Percentiles rank a stretch among this genome's conserved stretches.
Conservation (phyloP, 2,797 vertebrate species). For the Clamator glandarius region DNA sequence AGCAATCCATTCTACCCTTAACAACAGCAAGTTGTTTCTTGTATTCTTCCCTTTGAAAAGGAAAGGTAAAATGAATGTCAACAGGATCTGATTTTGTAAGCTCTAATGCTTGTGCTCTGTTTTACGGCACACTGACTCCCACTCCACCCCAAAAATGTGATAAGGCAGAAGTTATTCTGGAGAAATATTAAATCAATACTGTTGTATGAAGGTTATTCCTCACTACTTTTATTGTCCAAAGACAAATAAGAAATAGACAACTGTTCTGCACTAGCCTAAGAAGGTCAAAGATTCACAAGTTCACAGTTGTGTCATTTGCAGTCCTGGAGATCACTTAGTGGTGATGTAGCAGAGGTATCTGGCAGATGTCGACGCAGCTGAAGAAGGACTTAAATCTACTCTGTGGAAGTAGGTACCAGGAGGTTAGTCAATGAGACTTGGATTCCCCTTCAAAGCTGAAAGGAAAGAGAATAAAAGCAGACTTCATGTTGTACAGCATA, state of each 20-base stretch:
- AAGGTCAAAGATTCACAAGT: not conserved
- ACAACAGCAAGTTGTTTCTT: not conserved
- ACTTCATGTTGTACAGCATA: rapidly evolving
- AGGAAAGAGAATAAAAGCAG: not conserved
- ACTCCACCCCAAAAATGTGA: not conserved
- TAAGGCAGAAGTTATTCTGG: not conserved
- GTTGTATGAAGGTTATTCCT: not conserved
- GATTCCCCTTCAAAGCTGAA: not conserved
- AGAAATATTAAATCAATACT: not conserved
- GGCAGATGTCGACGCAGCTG: not conserved
- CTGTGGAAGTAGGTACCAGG: not conserved
- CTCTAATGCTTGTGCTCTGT: not conserved
- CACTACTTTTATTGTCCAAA: not conserved
- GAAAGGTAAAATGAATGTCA: not conserved
- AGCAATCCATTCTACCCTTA: not conserved
- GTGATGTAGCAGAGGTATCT: not conserved
- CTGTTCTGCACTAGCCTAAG: not conserved
- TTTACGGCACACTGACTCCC: not conserved
- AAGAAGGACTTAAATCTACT: not conserved
- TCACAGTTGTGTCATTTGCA: not conserved
- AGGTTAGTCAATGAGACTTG: not conserved
- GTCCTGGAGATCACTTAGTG: not conserved
- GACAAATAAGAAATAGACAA: not conserved
- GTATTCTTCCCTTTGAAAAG: not conserved
- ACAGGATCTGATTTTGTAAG: not conserved